Evolutionary conservation across 2,797 vertebrate species (phyloP).

Genomic region (Thaleichthys pacificus): DNA sequence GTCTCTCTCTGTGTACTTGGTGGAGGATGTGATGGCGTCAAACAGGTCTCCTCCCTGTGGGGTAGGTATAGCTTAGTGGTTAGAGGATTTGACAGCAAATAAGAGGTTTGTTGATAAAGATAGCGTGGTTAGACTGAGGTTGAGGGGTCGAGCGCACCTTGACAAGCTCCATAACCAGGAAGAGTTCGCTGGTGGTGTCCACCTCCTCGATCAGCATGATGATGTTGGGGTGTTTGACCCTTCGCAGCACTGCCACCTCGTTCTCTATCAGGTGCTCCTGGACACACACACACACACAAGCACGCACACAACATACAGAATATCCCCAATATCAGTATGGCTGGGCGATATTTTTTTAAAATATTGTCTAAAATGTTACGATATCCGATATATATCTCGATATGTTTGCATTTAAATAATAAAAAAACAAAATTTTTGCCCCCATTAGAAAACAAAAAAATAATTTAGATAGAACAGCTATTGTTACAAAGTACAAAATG

Average conservation of each 20-base stretch:
- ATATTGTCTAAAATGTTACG: too few relatives aligned
- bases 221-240: constrained; percentile 96
- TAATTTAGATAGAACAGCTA: too few relatives aligned
- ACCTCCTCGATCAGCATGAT: constrained; percentile 97
- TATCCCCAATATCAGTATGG: too few relatives aligned
- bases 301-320: neutral
- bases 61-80: neutral
- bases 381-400: too few relatives aligned
- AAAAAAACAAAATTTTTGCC: too few relatives aligned
- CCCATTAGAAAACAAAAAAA: too few relatives aligned
- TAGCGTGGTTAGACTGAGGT: neutral
- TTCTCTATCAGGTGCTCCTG: constrained; percentile 98
- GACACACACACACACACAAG: constrained; percentile 12
- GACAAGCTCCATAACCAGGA: constrained; percentile 95
- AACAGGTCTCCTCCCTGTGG: constrained; percentile 95
- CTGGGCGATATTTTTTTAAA: too few relatives aligned
- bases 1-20: constrained; percentile 94
- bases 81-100: too few relatives aligned
- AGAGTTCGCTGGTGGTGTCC: constrained; percentile 89
- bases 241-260: constrained; percentile 92
- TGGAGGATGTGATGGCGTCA: constrained; percentile 94
- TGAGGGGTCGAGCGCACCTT: constrained; percentile 72
- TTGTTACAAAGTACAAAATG: too few relatives aligned
- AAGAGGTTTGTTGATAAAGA: neutral
- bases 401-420: too few relatives aligned